A percentile compares a stretch with the other conserved stretches of the same genome.
phyloP scores from a whole-genome alignment of 64 coral and sea anemone genomes.

The Platygyra sinensis region DNA sequence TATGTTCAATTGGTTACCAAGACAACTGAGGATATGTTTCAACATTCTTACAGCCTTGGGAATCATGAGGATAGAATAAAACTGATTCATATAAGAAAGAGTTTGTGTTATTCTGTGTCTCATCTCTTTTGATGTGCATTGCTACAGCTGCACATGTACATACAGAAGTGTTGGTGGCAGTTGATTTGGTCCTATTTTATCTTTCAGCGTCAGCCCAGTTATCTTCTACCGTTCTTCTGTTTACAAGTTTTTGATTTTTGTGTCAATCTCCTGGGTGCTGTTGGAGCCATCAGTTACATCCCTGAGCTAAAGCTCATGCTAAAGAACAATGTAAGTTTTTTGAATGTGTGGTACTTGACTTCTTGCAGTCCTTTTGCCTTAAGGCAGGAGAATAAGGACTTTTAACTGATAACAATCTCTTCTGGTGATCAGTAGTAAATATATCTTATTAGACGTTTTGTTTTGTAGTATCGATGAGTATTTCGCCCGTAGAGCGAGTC shows the following conservation, averaged over 20 bases:
- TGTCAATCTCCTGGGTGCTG: conserved; percentile 84
- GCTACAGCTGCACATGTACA: too few species aligned
- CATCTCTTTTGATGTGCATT: too few species aligned
- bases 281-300: conserved; percentile 94
- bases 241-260: conserved; percentile 99
- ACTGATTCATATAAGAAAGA: background rate
- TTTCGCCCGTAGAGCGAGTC: too few species aligned
- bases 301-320: conserved; percentile 82
- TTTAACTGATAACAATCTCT: too few species aligned
- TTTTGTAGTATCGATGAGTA: too few species aligned
- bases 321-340: conserved; percentile 80
- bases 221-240: conserved; percentile 96
- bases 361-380: too few species aligned
- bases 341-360: background rate
- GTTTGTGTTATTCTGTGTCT: too few species aligned
- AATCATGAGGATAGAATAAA: background rate
- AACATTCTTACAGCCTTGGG: background rate
- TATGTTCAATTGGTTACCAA: too few species aligned
- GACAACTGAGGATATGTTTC: too few species aligned
- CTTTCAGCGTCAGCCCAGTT: conserved; percentile 89
- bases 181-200: background rate
- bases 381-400: too few species aligned
- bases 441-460: too few species aligned
- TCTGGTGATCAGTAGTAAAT: too few species aligned
- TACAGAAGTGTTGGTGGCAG: background rate